phyloP scores from a whole-genome alignment of 2,888 invertebrate species.

The Thera britannica region DNA sequence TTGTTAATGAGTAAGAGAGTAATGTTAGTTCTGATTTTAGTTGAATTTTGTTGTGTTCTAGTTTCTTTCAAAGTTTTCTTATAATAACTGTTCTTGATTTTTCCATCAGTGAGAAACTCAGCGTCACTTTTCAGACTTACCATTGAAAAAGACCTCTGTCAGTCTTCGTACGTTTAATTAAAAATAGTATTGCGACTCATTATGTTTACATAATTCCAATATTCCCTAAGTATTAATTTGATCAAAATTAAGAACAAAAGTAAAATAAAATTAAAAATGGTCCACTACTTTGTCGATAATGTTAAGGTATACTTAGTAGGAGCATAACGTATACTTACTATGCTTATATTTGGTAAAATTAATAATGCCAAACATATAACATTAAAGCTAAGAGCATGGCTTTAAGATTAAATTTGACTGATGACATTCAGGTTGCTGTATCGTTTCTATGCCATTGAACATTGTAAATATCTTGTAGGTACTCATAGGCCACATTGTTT shows the following conservation, averaged over 20 bases:
- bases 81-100: conserved; percentile 9
- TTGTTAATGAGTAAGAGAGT: conserved; percentile 57
- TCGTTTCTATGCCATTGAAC: conserved; percentile 65
- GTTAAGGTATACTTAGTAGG: conserved; percentile 65
- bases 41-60: conserved; percentile 22
- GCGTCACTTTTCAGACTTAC: conserved; percentile 1
- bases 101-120: neutral
- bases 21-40: conserved; percentile 31
- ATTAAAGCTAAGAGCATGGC: conserved; percentile 70
- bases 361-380: conserved; percentile 73
- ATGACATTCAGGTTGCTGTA: conserved; percentile 66
- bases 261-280: conserved; percentile 64
- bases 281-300: conserved; percentile 79
- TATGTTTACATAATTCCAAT: conserved; percentile 44
- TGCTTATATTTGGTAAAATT: conserved; percentile 61
- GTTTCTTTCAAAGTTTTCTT: conserved; percentile 17
- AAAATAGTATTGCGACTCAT: conserved; percentile 28
- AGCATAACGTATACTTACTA: conserved; percentile 63
- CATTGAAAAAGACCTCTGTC: conserved; percentile 3
- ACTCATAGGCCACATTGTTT: conserved; percentile 41
- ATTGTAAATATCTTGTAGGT: conserved; percentile 77
- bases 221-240: conserved; percentile 54
- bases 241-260: conserved; percentile 76
- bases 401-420: conserved; percentile 67
- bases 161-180: conserved; percentile 11